A percentile compares a stretch with the other conserved stretches of the same genome.
phyloP scores from a whole-genome alignment of 2,113 vertebrate genomes.

The Ardeotis arabs region DNA sequence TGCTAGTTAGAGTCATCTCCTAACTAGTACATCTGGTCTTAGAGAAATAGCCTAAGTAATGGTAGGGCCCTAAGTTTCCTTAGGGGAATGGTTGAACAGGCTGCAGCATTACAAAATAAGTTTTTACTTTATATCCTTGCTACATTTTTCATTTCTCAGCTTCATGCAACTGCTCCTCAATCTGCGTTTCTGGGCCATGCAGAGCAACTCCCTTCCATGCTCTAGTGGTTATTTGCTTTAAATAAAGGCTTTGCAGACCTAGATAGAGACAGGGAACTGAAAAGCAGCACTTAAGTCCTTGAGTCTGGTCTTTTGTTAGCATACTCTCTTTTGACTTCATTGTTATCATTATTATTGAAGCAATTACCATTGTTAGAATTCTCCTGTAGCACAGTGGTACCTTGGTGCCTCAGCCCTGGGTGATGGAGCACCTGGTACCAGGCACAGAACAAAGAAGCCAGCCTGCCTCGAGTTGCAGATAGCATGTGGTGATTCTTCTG shows the following conservation, averaged over 20 bases:
- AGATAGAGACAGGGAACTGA: not conserved
- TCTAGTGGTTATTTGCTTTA: not conserved
- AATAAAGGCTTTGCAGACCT: not conserved
- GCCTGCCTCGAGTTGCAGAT: not conserved
- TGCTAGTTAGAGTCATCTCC: not conserved
- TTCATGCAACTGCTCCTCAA: not conserved
- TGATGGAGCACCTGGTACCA: not conserved
- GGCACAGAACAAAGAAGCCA: not conserved
- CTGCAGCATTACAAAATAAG: not conserved
- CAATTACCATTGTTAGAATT: not conserved
- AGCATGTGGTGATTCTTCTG: not conserved
- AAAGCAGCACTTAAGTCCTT: not conserved
- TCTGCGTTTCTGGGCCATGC: not conserved
- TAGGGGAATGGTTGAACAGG: not conserved
- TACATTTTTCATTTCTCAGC: not conserved
- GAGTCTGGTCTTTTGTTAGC: conserved; percentile 1
- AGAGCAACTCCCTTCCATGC: not conserved
- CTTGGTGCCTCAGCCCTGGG: not conserved
- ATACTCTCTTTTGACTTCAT: not conserved
- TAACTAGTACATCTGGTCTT: not conserved
- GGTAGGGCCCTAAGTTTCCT: not conserved
- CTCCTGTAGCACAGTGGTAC: not conserved
- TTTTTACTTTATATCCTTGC: not conserved
- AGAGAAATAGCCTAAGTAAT: not conserved
- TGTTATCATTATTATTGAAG: not conserved